These are phyloP conservation scores for Clivina fossor DNA, from an alignment of 2,888 invertebrate species.

Conservation along the genomic window DNA sequence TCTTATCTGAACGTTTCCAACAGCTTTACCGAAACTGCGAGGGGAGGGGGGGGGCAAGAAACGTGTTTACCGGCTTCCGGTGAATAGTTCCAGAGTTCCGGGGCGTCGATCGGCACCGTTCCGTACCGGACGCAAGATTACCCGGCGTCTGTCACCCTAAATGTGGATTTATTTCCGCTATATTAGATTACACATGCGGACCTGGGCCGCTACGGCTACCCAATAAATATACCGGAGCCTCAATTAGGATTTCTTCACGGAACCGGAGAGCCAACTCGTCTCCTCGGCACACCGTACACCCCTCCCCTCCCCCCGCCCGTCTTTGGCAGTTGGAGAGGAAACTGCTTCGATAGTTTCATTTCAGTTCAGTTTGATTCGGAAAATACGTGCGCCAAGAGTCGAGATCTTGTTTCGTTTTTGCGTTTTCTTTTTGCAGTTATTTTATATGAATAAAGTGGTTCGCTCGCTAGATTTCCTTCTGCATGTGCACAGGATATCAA, in stretches of 20 bases:
- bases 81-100: background rate
- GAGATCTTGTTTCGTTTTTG: too few species aligned
- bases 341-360: too few species aligned
- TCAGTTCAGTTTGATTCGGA: too few species aligned
- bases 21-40: too few species aligned
- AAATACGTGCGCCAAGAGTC: too few species aligned
- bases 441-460: too few species aligned
- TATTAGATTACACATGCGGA: slow-evolving; percentile 56
- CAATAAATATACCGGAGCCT: slow-evolving; percentile 52
- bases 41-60: background rate
- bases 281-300: background rate
- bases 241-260: slow-evolving; percentile 34
- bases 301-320: background rate
- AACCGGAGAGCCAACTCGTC: slow-evolving; percentile 7
- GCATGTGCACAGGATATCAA: too few species aligned
- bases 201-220: slow-evolving; percentile 47
- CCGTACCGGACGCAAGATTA: slow-evolving; percentile 46
- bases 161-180: slow-evolving; percentile 57
- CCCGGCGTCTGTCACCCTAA: slow-evolving; percentile 55
- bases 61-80: too few species aligned
- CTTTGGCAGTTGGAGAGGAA: too few species aligned
- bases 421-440: too few species aligned
- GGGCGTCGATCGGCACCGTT: slow-evolving; percentile 13
- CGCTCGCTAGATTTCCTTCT: too few species aligned
- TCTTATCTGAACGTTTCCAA: too few species aligned